Evolutionary conservation across 64 coral and sea anemone genomes (phyloP), one percentile per base, ranked within the genome.

Genomic region (Stichodactyla helianthus): DNA sequence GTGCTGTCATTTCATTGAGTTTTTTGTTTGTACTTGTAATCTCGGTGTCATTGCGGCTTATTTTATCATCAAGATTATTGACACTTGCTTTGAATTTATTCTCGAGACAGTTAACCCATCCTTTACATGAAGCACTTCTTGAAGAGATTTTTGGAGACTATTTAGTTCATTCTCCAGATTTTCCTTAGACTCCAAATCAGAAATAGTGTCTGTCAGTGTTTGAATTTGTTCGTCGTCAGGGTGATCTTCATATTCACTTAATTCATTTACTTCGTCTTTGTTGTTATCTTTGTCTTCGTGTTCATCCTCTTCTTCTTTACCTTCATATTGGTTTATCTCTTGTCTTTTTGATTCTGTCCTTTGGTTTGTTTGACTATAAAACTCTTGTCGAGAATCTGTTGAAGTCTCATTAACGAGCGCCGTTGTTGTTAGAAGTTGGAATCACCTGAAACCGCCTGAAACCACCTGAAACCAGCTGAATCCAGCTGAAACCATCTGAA

Each of bases 81-180:
- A 77, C 18, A 11, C 14, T 11, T 23, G 80, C 88, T 89, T 89
- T 89, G 63, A 83, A 70, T 50, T 82, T 68, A 82, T 89, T 89
- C 79, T 89, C 87, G 18, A 89, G 51, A 44, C 35, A 3, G 4
- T 44, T 44, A 44, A 44, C 56, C 79, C 65, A 19, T 89, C 77
- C 31, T 87, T 87, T 18, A 87, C 15, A 13, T 64, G 20, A 2
- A 87, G 53, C 5, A 77, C 10, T 52, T 87, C 67, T 53, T 89
- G 70, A 57, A 89, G 44, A 52, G 79, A 82, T 27, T 51, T 89
- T 19, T 18, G 17, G 71, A 83, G 52, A 52, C 1, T 82, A 20
- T 71, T 15, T 26, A 83, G 60, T 63, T 89, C 58, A 19, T 82
- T 89, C 59, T 89, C 79, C 31, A 89, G 27, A 70, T 89, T 65